A percentile compares a stretch with the other conserved stretches of the same genome.
phyloP scores from a whole-genome alignment of 2,113 vertebrate genomes.

The Megaceryle maxima region DNA sequence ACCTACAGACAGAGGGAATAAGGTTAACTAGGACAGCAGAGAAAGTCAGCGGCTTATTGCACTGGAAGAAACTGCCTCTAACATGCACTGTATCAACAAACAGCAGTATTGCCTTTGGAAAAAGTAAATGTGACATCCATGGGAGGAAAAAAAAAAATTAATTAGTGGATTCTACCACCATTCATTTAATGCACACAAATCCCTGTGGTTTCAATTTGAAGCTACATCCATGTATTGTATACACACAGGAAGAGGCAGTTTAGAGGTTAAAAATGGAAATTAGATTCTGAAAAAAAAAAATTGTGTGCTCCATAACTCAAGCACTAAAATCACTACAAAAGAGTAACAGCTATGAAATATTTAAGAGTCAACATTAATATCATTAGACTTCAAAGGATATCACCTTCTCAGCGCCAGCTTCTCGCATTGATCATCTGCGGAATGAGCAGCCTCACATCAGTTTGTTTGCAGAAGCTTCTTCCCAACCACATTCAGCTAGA shows the following conservation, averaged over 20 bases:
- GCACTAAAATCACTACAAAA: constrained; percentile 33
- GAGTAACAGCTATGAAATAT: constrained; percentile 36
- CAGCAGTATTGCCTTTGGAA: background rate
- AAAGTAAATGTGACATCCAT: background rate
- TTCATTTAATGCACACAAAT: background rate
- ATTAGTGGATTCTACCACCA: background rate
- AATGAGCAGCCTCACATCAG: background rate
- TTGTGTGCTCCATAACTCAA: background rate
- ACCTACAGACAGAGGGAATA: background rate
- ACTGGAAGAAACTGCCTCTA: background rate
- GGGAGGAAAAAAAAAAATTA: background rate
- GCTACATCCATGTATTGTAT: background rate
- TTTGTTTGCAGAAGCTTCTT: constrained; percentile 48
- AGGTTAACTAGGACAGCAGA: constrained; percentile 43
- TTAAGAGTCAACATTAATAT: constrained; percentile 48
- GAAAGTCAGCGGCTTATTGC: background rate
- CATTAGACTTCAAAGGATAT: constrained; percentile 43
- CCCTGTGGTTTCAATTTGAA: background rate
- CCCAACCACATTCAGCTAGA: background rate
- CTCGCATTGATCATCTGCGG: background rate
- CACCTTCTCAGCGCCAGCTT: constrained; percentile 24
- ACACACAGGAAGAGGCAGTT: background rate
- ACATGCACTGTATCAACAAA: background rate
- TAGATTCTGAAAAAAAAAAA: background rate
- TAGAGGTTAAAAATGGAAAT: constrained; percentile 21